Percentiles rank a stretch among this genome's conserved stretches.
Evolutionary conservation across 2,797 vertebrate genomes (phyloP).

Genomic region (Pipistrellus pipistrellus): DNA sequence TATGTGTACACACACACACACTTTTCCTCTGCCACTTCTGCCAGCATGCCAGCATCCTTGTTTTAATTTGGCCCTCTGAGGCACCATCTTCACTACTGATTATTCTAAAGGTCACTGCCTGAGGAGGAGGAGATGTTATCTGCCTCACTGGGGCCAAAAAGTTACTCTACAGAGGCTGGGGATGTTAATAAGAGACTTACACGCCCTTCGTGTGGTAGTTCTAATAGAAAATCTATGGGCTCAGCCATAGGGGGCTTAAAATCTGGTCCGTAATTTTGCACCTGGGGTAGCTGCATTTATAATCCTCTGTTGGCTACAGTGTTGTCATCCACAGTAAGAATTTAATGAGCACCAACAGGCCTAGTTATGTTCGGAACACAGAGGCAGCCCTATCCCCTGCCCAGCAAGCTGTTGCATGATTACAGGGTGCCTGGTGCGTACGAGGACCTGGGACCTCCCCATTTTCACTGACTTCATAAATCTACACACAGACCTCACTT

Average conservation of each 20-base stretch:
- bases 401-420: slow-evolving; percentile 21
- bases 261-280: slow-evolving; percentile 57
- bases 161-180: not conserved
- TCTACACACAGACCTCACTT: slow-evolving; percentile 74
- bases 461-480: slow-evolving; percentile 69
- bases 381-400: slow-evolving; percentile 12
- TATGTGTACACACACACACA: not conserved
- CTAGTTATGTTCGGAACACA: not conserved
- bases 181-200: not conserved
- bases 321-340: slow-evolving; percentile 60
- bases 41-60: not conserved
- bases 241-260: slow-evolving; percentile 15
- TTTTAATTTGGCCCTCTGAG: not conserved
- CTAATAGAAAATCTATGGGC: slow-evolving; percentile 11
- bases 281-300: slow-evolving; percentile 17
- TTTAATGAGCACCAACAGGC: slow-evolving; percentile 68
- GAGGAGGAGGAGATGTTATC: not conserved
- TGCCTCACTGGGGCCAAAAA: not conserved
- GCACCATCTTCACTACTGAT: not conserved
- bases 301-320: not conserved
- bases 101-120: not conserved
- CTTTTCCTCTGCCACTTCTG: not conserved
- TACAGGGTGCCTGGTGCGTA: not conserved
- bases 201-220: not conserved
- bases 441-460: not conserved